Evolutionary conservation across 2,888 invertebrate genomes (phyloP).

Genomic region (Formica aserva): DNA sequence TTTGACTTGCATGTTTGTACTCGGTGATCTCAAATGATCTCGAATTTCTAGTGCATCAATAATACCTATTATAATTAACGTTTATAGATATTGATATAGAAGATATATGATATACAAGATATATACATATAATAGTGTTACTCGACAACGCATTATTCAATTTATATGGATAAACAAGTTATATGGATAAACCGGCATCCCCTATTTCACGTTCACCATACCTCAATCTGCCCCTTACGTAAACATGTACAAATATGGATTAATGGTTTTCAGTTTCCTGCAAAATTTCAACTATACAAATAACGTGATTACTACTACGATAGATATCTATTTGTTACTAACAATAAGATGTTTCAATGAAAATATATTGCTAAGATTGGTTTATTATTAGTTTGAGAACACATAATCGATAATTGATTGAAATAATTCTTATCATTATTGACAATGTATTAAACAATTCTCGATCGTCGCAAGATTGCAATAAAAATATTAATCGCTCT

Average conservation of each 20-base stretch:
- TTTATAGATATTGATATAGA: slow-evolving; percentile 61
- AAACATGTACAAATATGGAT: background rate
- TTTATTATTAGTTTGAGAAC: background rate
- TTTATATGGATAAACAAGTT: slow-evolving; percentile 73
- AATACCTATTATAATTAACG: slow-evolving; percentile 53
- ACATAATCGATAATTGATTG: background rate
- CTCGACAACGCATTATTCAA: slow-evolving; percentile 71
- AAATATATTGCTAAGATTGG: background rate
- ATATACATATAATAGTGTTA: slow-evolving; percentile 68
- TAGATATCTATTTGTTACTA: background rate
- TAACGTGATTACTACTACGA: background rate
- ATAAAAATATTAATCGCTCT: background rate
- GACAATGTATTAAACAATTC: background rate
- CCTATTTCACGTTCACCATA: slow-evolving; percentile 14
- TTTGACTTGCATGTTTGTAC: background rate
- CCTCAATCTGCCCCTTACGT: background rate
- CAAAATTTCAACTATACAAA: slow-evolving; percentile 14
- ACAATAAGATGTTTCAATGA: background rate
- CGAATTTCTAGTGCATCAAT: slow-evolving; percentile 59
- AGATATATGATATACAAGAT: slow-evolving; percentile 65
- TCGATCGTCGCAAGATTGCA: background rate
- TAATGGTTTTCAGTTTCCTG: background rate
- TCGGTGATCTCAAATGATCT: background rate
- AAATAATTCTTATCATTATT: background rate
- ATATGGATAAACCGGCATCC: slow-evolving; percentile 67